Base-by-base conservation (phyloP, 2,888 invertebrate species). In the Arge pagana region DNA sequence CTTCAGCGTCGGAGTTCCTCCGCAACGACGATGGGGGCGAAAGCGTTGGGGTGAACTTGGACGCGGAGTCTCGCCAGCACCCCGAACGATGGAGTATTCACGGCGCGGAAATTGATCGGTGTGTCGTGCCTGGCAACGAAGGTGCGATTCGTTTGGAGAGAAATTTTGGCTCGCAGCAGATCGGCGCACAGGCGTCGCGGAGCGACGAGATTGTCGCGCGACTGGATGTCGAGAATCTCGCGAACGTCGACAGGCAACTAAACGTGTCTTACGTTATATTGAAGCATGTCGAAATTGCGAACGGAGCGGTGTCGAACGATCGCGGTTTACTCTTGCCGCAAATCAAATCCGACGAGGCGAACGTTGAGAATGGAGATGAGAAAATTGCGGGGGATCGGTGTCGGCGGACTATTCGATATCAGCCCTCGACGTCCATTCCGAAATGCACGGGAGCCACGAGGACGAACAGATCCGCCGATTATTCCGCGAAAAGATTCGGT, bases 401-500 rank as follows among this genome's bases (percentile, higher is more conserved):
- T n/a, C n/a, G n/a, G n/a, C n/a, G n/a, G n/a, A 3, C 28, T 8
- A 2, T 8, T 45, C 33, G 13, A 23, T 33, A 45, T 31, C 33
- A 33, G 13, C 33, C 5, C 10, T n/a, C n/a, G n/a, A n/a, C 15
- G 21, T 23, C 11, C 18, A 15, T 13, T n/a, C 21, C 23, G 23
- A 45, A 45, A 21, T 6, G 33, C 4, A 23, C 13, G 31, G 13
- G 45, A 13, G 33, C 45, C 8, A 45, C 45, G n/a, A 45, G 45
- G 13, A 15, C 35, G 15, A 31, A 31, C n/a, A 8, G 45, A 15
- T 45, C 45, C 4, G 11, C 45, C n/a, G 45, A 45, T 23, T 33
- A 33, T 23, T 35, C 45, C 1, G 23, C 19, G 15, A 16, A 54
- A 11, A 56, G 55, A 23, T 40, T 43, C 16, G 58, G 62, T 28